Evolutionary conservation across 2,113 vertebrate genomes (phyloP).

Genomic region (Callocephalon fimbriatum): DNA sequence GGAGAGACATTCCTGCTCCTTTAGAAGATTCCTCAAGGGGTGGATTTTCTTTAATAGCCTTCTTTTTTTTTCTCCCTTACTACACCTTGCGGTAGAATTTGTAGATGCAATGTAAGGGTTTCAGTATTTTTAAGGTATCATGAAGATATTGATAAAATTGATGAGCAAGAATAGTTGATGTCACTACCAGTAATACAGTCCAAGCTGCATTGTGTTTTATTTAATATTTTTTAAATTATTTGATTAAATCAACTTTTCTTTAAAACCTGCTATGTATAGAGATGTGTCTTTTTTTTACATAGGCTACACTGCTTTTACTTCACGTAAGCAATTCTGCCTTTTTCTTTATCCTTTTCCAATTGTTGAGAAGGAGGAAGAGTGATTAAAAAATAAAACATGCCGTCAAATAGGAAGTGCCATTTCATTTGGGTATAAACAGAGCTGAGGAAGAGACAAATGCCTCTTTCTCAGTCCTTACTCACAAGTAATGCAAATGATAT

Average conservation of each 20-base stretch:
- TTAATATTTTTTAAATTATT: neutral
- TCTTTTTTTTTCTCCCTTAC: neutral
- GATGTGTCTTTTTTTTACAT: neutral
- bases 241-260: neutral
- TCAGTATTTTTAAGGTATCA: neutral
- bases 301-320: neutral
- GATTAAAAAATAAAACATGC: neutral
- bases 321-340: neutral
- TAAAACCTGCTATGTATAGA: neutral
- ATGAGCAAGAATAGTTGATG: neutral
- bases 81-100: neutral
- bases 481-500: neutral
- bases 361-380: neutral
- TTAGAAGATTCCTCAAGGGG: neutral
- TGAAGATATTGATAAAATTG: neutral
- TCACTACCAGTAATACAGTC: neutral
- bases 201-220: neutral
- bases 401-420: neutral
- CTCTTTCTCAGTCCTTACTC: neutral
- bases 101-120: neutral
- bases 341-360: neutral
- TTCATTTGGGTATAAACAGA: neutral
- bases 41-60: neutral
- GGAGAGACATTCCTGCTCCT: neutral
- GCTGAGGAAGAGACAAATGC: neutral